phyloP scores from a whole-genome alignment of 2,113 vertebrate genomes.

The Corythornis madagascariensis region DNA sequence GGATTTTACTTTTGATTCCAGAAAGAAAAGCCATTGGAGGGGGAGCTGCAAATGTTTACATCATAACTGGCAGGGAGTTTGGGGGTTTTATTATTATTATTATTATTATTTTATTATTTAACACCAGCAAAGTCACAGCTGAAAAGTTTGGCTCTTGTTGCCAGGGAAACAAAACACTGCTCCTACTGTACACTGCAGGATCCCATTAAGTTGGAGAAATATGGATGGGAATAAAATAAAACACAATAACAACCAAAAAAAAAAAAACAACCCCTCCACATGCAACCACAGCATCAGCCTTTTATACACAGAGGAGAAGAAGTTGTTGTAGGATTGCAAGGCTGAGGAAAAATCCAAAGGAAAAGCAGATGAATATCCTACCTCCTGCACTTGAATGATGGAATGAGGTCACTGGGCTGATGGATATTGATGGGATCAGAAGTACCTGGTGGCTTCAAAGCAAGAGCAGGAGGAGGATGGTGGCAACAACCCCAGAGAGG shows the following conservation, averaged over 20 bases:
- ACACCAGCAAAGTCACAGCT: conserved; percentile 44
- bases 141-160: conserved; percentile 62
- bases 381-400: neutral
- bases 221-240: neutral
- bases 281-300: neutral
- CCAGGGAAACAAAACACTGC: conserved; percentile 65
- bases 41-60: conserved; percentile 55
- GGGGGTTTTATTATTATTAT: neutral
- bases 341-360: neutral
- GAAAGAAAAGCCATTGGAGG: neutral
- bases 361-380: neutral
- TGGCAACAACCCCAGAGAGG: neutral
- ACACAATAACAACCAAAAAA: neutral
- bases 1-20: neutral
- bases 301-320: neutral
- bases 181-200: conserved; percentile 30
- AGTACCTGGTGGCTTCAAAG: neutral
- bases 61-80: conserved; percentile 49
- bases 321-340: neutral
- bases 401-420: neutral
- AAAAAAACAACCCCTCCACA: neutral
- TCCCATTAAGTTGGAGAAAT: neutral
- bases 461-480: neutral
- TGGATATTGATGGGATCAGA: neutral
- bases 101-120: neutral